A percentile compares a stretch with the other conserved stretches of the same genome.
These are phyloP conservation scores for Clarias macrocephalus DNA, from an alignment of 2,113 vertebrate species.

Conservation along the genomic window DNA sequence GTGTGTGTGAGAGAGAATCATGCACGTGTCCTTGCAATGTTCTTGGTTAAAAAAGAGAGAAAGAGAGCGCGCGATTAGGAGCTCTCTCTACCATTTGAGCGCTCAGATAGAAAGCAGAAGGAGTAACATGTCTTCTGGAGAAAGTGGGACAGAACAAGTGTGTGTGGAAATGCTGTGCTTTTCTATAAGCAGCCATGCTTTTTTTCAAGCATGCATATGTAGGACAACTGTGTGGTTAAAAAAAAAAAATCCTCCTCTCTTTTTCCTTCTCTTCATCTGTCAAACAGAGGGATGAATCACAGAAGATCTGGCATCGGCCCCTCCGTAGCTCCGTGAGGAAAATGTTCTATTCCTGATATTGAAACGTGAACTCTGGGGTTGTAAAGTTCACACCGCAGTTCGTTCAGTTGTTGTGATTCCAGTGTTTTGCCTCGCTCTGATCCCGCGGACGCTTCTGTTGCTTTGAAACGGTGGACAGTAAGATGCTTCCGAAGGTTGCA, in stretches of 20 bases:
- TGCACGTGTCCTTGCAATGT: too few relatives aligned
- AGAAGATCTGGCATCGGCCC: conserved; percentile 28
- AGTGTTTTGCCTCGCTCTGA: background rate
- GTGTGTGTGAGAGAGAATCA: background rate
- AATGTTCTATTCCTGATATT: conserved; percentile 28
- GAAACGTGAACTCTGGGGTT: background rate
- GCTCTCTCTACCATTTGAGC: background rate
- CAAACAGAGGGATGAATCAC: conserved; percentile 34
- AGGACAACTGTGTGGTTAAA: background rate
- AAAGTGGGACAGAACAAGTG: background rate
- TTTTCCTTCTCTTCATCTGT: conserved; percentile 2
- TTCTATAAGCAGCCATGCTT: conserved; percentile 9
- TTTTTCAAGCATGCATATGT: background rate
- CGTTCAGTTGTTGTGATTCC: background rate
- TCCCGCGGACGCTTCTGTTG: background rate
- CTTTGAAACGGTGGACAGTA: background rate
- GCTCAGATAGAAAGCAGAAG: background rate
- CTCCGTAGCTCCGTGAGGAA: background rate
- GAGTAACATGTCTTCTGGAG: background rate
- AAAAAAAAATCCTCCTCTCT: background rate
- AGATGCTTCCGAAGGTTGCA: background rate
- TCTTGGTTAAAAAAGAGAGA: background rate
- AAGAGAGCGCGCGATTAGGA: background rate
- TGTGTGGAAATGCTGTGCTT: conserved; percentile 46
- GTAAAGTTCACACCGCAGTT: background rate